Evolutionary conservation across 2,113 vertebrate species (phyloP).

Genomic region (Struthio camelus): DNA sequence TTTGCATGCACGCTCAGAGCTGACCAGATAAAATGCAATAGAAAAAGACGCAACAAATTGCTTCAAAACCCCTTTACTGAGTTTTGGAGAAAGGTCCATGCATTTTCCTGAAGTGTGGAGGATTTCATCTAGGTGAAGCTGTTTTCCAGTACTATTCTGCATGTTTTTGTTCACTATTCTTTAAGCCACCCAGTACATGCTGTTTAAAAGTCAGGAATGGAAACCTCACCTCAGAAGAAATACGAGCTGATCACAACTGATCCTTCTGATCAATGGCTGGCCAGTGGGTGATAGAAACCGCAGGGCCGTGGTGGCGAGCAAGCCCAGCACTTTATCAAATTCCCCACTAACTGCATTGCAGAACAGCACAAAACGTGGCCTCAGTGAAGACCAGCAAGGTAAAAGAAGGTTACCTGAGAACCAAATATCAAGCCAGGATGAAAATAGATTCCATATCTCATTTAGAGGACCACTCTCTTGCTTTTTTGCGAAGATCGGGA

Average conservation of each 20-base stretch:
- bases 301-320: not conserved
- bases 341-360: not conserved
- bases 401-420: not conserved
- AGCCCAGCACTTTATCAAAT: not conserved
- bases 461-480: not conserved
- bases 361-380: rapidly evolving
- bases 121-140: not conserved
- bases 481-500: not conserved
- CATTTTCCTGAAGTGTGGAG: not conserved
- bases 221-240: not conserved
- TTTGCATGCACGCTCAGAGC: not conserved
- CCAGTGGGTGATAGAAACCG: not conserved
- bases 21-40: not conserved
- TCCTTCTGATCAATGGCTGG: not conserved
- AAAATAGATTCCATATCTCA: not conserved
- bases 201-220: not conserved
- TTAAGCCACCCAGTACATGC: not conserved
- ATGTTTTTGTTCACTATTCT: not conserved
- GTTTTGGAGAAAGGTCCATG: not conserved
- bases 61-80: not conserved
- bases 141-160: not conserved
- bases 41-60: not conserved
- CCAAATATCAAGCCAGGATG: not conserved
- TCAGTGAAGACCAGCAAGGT: not conserved
- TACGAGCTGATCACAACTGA: not conserved